Conservation (phyloP, 2,888 invertebrate species). For the Luperina nickerlii region DNA sequence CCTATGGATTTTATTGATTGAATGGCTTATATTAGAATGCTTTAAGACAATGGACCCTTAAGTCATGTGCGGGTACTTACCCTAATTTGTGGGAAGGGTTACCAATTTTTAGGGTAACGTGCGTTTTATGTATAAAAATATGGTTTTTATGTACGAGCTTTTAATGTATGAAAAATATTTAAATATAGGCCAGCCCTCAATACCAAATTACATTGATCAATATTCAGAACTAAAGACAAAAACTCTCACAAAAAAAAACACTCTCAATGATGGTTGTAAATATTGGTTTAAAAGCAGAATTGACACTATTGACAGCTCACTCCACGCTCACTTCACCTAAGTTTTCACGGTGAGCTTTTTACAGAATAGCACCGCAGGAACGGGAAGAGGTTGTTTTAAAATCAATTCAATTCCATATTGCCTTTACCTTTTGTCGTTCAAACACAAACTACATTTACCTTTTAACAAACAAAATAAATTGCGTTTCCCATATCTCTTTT, state of each 20-base stretch:
- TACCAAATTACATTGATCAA: no score
- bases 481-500: conserved; percentile 9
- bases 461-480: conserved; percentile 10
- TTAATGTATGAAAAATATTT: no score
- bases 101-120: conserved; percentile 10
- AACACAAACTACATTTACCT: not conserved
- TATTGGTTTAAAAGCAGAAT: not conserved
- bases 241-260: no score
- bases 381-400: not conserved
- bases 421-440: not conserved
- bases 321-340: no score
- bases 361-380: no score
- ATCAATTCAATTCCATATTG: not conserved
- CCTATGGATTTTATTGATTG: conserved; percentile 50
- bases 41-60: conserved; percentile 56
- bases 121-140: conserved; percentile 20
- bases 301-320: no score
- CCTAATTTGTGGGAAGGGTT: conserved; percentile 30
- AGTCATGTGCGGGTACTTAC: conserved; percentile 34
- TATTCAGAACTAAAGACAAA: not conserved
- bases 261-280: not conserved
- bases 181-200: no score
- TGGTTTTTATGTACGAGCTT: not conserved
- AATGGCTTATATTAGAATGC: conserved; percentile 45
- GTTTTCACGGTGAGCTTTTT: no score